Conservation (phyloP, 2,888 invertebrate genomes). For the Biston betularia region DNA sequence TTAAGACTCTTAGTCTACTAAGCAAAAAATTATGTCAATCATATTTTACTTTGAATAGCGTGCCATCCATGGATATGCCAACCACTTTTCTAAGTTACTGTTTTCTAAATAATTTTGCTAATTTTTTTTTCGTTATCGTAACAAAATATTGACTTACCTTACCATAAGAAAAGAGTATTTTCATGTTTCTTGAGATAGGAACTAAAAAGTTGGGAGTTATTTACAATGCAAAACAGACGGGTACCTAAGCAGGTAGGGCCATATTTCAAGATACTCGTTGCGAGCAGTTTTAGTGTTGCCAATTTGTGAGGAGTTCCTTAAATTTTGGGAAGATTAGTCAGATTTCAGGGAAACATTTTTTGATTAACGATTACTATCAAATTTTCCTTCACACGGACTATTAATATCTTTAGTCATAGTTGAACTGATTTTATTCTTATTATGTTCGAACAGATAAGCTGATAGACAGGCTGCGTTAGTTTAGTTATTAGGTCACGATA, state of each 20-base stretch:
- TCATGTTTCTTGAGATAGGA: conserved; percentile 38
- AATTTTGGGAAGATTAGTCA: background rate
- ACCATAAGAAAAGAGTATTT: conserved; percentile 24
- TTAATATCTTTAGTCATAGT: too few species aligned
- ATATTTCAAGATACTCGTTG: conserved; percentile 64
- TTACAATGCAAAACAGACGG: conserved; percentile 52
- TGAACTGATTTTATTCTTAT: too few species aligned
- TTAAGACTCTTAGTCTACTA: background rate
- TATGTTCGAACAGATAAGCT: too few species aligned
- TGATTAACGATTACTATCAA: background rate
- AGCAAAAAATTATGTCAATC: background rate
- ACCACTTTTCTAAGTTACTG: background rate
- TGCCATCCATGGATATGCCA: background rate
- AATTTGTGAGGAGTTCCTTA: conserved; percentile 6
- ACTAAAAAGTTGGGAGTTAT: conserved; percentile 51
- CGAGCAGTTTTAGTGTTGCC: conserved; percentile 28
- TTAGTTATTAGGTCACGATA: too few species aligned
- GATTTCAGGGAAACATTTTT: background rate
- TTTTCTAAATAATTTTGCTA: background rate
- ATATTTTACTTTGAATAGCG: background rate
- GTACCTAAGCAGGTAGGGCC: conserved; percentile 59
- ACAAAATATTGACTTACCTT: conserved; percentile 31
- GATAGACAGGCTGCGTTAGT: too few species aligned
- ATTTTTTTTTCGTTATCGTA: conserved; percentile 1
- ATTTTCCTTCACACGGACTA: too few species aligned